Evolutionary conservation across 1,140 invertebrate species (phyloP), one percentile per base, ranked within the genome.

Genomic region (Macrocentrus cingulum): DNA sequence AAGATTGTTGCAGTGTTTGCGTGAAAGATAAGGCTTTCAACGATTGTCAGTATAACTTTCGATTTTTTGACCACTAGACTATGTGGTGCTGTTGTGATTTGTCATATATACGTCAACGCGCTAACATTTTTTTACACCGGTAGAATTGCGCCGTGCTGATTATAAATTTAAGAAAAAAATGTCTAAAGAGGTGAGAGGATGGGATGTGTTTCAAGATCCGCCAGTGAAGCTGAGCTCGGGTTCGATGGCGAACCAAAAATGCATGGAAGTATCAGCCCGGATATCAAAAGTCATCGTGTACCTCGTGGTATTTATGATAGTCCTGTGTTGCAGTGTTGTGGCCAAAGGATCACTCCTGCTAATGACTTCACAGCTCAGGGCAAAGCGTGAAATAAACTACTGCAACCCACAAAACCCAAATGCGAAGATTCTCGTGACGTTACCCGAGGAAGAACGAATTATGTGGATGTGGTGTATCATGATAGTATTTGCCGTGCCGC

Each of bases 381-480:
- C 86, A 60, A 85, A 89, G 71, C 88, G 87, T 72, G 84, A 83
- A 41, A 81, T 93, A 63, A 78, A 83, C 15, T 91, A 90, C 79
- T 95, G 92, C 80, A 94, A 93, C 80, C 88, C 84, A 69, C 83
- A 90, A 81, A 84, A 89, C 82, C 87, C 88, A 72, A 85, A 90
- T 65, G 91, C 92, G 71, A 91, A 91, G 70, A 94, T 91, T 69
- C 81, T 89, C 63, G 89, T 90, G 0, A 84, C 82, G 23, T 75
- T 94, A 59, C 89, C 91, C 2, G 87, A 91, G 59, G 85, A 87
- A 59, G 92, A 96, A 75, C 84, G 91, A 39, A 88, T 95, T 48
- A 90, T 89, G 7, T 97, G 93, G 93, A 91, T 93, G 72, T 97
- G 94, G 94, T 91, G 90, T 52, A 77, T 97, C 11, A 80, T 95